Evolutionary conservation across 2,113 vertebrate species (phyloP).

Genomic region (Arizona elegans): DNA sequence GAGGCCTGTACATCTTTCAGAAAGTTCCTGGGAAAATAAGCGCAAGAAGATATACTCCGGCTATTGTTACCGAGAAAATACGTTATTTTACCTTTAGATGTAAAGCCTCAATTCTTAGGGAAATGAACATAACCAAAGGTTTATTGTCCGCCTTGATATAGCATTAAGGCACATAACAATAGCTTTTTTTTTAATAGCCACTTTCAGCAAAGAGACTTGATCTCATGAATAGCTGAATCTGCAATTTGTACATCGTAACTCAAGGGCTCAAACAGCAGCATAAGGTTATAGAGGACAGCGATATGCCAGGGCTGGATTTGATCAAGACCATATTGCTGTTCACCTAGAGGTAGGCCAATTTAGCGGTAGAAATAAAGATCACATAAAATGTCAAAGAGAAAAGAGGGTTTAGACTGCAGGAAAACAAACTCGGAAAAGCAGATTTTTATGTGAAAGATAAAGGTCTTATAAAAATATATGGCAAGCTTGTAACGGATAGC

Average conservation of each 20-base stretch:
- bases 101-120: neutral
- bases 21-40: constrained; percentile 3
- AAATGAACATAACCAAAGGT: fast-evolving
- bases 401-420: neutral
- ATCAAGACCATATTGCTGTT: neutral
- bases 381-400: neutral
- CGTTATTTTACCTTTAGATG: constrained; percentile 33
- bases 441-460: neutral
- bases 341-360: neutral
- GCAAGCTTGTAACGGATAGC: neutral
- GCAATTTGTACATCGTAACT: neutral
- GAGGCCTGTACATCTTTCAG: constrained; percentile 32
- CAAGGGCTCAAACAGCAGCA: neutral
- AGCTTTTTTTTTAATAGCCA: neutral
- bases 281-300: neutral
- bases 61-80: constrained; percentile 42
- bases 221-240: constrained; percentile 4
- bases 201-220: neutral
- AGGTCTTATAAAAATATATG: neutral
- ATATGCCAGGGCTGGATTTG: too few relatives aligned
- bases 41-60: constrained; percentile 41
- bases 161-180: neutral
- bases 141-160: neutral
- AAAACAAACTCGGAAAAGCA: neutral
- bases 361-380: neutral